phyloP scores from a whole-genome alignment of 1,140 invertebrate genomes.

The Conus ventricosus region DNA sequence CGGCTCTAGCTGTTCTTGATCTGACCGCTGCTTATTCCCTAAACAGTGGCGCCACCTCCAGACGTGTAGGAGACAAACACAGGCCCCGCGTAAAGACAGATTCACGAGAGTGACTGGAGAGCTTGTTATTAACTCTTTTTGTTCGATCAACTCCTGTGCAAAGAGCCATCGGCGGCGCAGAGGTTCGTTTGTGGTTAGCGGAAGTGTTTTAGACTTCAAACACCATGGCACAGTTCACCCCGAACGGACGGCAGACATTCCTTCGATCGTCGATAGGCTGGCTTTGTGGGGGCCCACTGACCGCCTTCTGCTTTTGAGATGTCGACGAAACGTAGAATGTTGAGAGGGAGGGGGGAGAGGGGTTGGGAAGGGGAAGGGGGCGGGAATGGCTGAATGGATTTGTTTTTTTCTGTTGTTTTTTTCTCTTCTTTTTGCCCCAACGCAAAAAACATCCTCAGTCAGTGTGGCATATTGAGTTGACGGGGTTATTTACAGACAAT shows the following conservation, averaged over 20 bases:
- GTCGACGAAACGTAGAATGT: too few species aligned
- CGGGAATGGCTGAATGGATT: too few species aligned
- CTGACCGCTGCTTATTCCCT: not conserved
- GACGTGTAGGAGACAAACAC: not conserved
- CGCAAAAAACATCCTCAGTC: too few species aligned
- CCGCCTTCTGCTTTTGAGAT: too few species aligned
- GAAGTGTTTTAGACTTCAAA: conserved; percentile 1
- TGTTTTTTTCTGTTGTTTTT: too few species aligned
- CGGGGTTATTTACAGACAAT: too few species aligned
- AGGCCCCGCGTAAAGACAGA: not conserved
- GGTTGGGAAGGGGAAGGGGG: too few species aligned
- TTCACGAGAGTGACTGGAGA: not conserved
- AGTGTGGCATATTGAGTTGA: too few species aligned
- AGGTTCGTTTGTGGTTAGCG: not conserved
- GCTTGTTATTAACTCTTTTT: not conserved
- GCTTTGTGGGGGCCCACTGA: too few species aligned
- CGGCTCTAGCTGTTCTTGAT: not conserved
- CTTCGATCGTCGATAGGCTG: too few species aligned
- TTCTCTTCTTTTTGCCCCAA: too few species aligned
- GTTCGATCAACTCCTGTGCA: not conserved
- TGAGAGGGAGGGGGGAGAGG: too few species aligned
- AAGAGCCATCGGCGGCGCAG: not conserved
- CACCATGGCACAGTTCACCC: not conserved
- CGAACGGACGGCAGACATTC: not conserved
- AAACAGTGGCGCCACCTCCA: not conserved